A percentile compares a stretch with the other conserved stretches of the same genome.
Conservation (phyloP, 2,113 vertebrate genomes). For the Nannospalax galili region DNA sequence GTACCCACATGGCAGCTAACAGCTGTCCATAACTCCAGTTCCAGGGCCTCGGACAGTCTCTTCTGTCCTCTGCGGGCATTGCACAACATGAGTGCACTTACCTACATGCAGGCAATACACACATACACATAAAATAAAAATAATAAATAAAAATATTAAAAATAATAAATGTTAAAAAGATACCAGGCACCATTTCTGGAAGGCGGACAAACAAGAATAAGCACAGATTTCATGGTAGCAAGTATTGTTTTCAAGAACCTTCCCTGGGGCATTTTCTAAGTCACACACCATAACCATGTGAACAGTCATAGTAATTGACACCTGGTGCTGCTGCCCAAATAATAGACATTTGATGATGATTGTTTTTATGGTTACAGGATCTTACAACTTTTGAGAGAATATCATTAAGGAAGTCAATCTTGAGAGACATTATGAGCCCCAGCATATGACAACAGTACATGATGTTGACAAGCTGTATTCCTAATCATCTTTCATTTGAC, state of each 20-base stretch:
- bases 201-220: background rate
- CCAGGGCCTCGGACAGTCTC: too few relatives aligned
- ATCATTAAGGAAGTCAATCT: background rate
- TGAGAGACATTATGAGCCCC: background rate
- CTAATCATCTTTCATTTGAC: conserved; percentile 38
- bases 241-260: background rate
- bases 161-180: too few relatives aligned
- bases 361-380: background rate
- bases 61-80: too few relatives aligned
- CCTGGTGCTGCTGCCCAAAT: background rate
- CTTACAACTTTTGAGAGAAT: conserved; percentile 8
- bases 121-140: too few relatives aligned
- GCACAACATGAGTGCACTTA: too few relatives aligned
- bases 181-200: background rate
- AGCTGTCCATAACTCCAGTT: too few relatives aligned
- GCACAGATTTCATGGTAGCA: background rate
- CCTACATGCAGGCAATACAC: too few relatives aligned
- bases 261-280: background rate
- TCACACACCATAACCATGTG: background rate
- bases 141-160: too few relatives aligned
- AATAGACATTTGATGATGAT: background rate
- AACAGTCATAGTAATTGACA: background rate
- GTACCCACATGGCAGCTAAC: too few relatives aligned
- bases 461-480: background rate
- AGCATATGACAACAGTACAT: background rate